phyloP scores from a whole-genome alignment of 2,113 vertebrate genomes.

The Prionailurus viverrinus region DNA sequence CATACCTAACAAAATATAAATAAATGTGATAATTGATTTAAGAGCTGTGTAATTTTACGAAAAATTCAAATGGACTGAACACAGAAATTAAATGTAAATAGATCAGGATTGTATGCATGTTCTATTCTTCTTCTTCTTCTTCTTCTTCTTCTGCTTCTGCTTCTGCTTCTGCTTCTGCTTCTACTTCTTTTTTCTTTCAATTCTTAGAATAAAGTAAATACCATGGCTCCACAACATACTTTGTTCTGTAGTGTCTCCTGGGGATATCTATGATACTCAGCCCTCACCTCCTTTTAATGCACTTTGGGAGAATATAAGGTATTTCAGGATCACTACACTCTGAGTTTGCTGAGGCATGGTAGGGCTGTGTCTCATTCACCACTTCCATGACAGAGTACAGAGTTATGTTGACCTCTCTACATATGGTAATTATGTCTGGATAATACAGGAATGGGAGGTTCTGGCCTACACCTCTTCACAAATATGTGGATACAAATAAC shows the following conservation, averaged over 20 bases:
- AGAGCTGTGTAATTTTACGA: too few relatives aligned
- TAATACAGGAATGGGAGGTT: not conserved
- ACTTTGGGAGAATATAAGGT: not conserved
- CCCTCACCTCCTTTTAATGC: not conserved
- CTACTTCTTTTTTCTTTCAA: too few relatives aligned
- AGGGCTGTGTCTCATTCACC: not conserved
- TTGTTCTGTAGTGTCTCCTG: not conserved
- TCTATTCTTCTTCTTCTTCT: too few relatives aligned
- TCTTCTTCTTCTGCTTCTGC: too few relatives aligned
- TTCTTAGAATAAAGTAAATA: too few relatives aligned
- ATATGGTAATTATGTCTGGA: not conserved
- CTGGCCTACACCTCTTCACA: not conserved
- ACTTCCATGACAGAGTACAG: not conserved
- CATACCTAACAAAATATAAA: too few relatives aligned
- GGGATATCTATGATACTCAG: not conserved
- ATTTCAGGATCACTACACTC: not conserved
- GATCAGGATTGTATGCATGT: too few relatives aligned
- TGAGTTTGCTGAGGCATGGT: not conserved
- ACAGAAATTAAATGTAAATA: too few relatives aligned
- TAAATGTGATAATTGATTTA: too few relatives aligned
- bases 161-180: too few relatives aligned
- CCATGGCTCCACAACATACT: too few relatives aligned
- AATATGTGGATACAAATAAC: not conserved
- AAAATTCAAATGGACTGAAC: too few relatives aligned
- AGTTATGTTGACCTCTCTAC: not conserved